Conservation (phyloP, 2,113 vertebrate species). For the Myotis davidii region DNA sequence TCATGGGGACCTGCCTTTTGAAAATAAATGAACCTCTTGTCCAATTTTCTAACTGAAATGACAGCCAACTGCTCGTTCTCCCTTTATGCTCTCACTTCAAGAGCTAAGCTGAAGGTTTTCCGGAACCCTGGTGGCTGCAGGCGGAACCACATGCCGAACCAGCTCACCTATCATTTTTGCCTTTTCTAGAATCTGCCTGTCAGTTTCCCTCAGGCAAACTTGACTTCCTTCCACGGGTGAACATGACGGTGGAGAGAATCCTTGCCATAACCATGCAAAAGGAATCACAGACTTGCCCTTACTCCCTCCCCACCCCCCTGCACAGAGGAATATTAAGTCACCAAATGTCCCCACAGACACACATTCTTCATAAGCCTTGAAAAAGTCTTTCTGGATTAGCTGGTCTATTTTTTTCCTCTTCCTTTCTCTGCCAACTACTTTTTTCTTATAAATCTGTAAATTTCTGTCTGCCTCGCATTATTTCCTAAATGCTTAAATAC, state of each 20-base stretch:
- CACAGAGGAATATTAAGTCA: not conserved
- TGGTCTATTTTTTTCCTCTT: not conserved
- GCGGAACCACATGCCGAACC: rapidly evolving
- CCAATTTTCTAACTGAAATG: not conserved
- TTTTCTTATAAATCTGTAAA: not conserved
- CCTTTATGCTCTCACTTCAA: not conserved
- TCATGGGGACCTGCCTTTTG: not conserved
- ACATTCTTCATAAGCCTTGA: not conserved
- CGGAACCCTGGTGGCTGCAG: not conserved
- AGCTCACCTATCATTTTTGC: not conserved
- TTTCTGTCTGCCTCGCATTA: not conserved
- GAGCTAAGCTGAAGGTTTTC: not conserved
- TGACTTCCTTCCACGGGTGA: not conserved
- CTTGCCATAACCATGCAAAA: not conserved
- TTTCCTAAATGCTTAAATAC: not conserved
- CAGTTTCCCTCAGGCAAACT: not conserved
- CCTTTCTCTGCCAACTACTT: not conserved
- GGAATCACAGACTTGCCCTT: not conserved
- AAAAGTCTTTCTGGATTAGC: not conserved
- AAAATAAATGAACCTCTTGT: not conserved
- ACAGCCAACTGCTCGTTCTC: not conserved
- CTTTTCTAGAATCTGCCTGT: not conserved
- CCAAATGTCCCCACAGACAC: not conserved
- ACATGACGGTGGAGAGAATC: not conserved
- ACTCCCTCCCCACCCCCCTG: not conserved